Base-by-base conservation (phyloP, 2,797 vertebrate species). In the Halcyon chelicuti region DNA sequence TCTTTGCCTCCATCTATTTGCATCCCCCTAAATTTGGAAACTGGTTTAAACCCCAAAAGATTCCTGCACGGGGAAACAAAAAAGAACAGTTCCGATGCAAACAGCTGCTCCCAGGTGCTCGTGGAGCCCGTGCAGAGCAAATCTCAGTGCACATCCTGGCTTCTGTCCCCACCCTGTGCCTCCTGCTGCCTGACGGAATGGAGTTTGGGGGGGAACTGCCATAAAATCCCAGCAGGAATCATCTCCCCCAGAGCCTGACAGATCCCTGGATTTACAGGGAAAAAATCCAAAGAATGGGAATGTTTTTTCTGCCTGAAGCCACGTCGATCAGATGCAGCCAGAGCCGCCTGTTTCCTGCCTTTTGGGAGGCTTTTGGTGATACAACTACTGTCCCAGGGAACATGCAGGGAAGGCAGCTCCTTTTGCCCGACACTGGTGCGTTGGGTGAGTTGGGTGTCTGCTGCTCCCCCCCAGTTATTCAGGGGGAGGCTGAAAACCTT, bases 261-360 rank as follows among this genome's bases (percentile, higher is more conserved):
- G 31, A 66, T n/a, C 67, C 22, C 31, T 26, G 8, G 29, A 60
- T 44, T 91, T 46, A 80, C 29, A 44, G n/a, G 12, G n/a, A 44
- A 87, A 84, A 76, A 76, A 44, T 25, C 47, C n/a, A 31, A 33
- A 66, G 28, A 61, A 20, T 3, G 28, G 26, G 23, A 29, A 5
- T 8, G 37, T 49, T 49, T 73, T 89, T 6, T 12, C 22, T 63
- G 25, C 23, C 42, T 2, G 42, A 83, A 62, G 33, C 35, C 28
- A 12, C 18, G 7, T 47, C 39, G 28, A 18, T 40, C 33, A 28
- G 51, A 11, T 8, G 9, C 68, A 55, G 78, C 9, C 22, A 7
- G 75, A 80, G 51, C 31, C 0, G 1, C 7, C 1, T 1, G 1
- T 54, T 88, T 65, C 14, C 2, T 7, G 16, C 40, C 10, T 46